Conservation (phyloP, 2,113 vertebrate genomes). For the Felis catus region F.catus_Fca126_mat1.0 CM031414.1:94010001-94010500, state of each 20-base stretch:
- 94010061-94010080: not conserved
- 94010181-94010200: not conserved
- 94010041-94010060: not conserved
- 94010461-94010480: not conserved
- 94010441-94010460: not conserved
- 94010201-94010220: not conserved
- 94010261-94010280: not conserved
- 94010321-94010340: not conserved
- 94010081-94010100: not conserved
- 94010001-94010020: not conserved
- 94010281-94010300: not conserved
- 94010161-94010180: not conserved
- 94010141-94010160: not conserved
- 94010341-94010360: not conserved
- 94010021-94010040: not conserved
- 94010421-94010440: not conserved
- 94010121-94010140: not conserved
- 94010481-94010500: not conserved
- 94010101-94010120: not conserved
- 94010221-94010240: not conserved
- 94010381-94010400: not conserved
- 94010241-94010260: not conserved
- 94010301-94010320: not conserved
- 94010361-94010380: not conserved
- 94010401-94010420: not conserved